Evolutionary conservation across 2,113 vertebrate species (phyloP).

Genomic region (Elachura formosa): DNA sequence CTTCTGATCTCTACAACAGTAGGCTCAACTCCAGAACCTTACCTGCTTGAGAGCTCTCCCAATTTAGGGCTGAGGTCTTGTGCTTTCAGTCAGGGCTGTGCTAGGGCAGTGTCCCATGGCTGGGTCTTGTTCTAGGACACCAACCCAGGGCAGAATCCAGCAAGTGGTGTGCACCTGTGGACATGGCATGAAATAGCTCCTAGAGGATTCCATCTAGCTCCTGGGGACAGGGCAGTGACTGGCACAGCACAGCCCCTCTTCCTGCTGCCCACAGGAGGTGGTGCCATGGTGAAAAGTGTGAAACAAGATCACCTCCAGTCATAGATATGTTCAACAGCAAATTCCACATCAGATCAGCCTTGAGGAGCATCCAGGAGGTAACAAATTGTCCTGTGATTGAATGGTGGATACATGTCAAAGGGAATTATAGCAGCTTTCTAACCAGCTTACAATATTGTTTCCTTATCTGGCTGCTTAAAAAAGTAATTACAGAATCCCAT

Average conservation of each 20-base stretch:
- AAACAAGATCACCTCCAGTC: background rate
- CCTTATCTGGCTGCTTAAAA: background rate
- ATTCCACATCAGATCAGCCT: fast-evolving
- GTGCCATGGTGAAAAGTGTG: background rate
- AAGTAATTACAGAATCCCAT: background rate
- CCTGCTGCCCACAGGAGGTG: background rate
- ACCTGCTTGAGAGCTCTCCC: background rate
- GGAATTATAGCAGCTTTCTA: background rate
- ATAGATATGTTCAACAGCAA: background rate
- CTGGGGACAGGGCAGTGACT: background rate
- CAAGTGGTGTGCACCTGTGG: fast-evolving
- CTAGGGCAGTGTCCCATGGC: fast-evolving
- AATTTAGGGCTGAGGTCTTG: background rate
- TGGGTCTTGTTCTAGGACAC: background rate
- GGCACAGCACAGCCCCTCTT: background rate
- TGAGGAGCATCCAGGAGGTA: constrained; percentile 15
- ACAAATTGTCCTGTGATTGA: constrained; percentile 37
- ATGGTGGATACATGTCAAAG: constrained; percentile 31
- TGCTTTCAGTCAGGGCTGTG: background rate
- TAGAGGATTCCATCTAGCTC: background rate
- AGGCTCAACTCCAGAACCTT: background rate
- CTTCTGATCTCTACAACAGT: background rate
- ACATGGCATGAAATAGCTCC: background rate
- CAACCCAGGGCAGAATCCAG: background rate
- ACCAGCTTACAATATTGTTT: background rate